Evolutionary conservation across 1,140 invertebrate genomes (phyloP).

Genomic region (Formica exsecta): DNA sequence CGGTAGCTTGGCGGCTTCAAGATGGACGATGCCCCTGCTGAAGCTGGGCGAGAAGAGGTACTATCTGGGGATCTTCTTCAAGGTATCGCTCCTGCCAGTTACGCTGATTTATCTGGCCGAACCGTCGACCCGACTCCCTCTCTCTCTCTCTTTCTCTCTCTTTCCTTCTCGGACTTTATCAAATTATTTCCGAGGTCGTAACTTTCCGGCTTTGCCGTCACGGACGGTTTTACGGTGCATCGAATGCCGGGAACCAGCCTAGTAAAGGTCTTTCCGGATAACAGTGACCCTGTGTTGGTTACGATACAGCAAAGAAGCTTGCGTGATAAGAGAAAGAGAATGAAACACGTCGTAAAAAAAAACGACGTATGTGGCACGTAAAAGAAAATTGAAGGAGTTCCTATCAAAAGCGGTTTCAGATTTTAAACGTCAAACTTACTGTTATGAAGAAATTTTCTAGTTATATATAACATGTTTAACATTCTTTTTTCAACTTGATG

Average conservation of each 20-base stretch:
- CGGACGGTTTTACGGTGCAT: constrained; percentile 70
- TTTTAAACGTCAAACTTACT: constrained; percentile 5
- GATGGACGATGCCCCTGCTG: constrained; percentile 95
- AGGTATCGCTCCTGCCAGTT: constrained; percentile 88
- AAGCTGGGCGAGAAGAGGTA: constrained; percentile 95
- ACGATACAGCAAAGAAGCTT: constrained; percentile 13
- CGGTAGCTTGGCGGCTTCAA: constrained; percentile 88
- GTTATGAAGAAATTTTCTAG: not conserved
- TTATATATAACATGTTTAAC: not conserved
- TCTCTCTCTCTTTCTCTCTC: no score
- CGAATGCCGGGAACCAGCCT: constrained; percentile 51
- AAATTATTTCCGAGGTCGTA: constrained; percentile 74
- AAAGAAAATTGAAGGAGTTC: constrained; percentile 13
- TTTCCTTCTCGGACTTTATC: constrained; percentile 64
- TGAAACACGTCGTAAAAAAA: constrained; percentile 4
- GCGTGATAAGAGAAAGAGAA: constrained; percentile 27
- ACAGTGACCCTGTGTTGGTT: constrained; percentile 13
- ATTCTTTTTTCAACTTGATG: not conserved
- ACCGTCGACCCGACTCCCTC: constrained; percentile 28
- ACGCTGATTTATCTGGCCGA: constrained; percentile 68
- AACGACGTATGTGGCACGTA: not conserved
- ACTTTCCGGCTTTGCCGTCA: constrained; percentile 64
- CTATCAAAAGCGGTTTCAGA: not conserved
- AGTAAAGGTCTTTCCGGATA: constrained; percentile 45
- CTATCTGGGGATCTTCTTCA: constrained; percentile 96